phyloP scores from a whole-genome alignment of 2,888 invertebrate genomes.

The Nephrocerus scutellatus region DNA sequence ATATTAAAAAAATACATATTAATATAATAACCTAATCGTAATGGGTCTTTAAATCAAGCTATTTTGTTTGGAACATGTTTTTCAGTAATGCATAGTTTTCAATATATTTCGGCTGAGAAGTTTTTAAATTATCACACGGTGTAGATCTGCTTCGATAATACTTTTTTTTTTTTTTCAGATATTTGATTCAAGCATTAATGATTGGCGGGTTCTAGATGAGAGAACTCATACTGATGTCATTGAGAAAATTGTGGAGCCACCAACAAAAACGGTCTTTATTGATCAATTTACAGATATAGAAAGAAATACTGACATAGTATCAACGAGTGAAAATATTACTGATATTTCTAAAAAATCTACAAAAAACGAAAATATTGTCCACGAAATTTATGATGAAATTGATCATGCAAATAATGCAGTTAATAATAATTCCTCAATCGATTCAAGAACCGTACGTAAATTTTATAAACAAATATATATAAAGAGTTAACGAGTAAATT shows the following conservation, averaged over 20 bases:
- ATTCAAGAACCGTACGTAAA: slow-evolving; percentile 39
- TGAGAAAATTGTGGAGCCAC: slow-evolving; percentile 46
- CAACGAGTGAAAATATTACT: slow-evolving; percentile 39
- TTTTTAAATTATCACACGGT: background rate
- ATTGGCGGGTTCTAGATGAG: slow-evolving; percentile 47
- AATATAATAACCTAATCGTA: too few relatives aligned
- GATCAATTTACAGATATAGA: slow-evolving; percentile 48
- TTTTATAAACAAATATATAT: background rate
- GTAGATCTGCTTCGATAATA: background rate
- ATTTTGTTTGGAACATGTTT: too few relatives aligned
- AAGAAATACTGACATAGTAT: slow-evolving; percentile 40
- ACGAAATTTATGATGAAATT: slow-evolving; percentile 43
- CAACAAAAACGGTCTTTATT: slow-evolving; percentile 43
- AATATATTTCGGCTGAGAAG: too few relatives aligned
- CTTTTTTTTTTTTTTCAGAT: slow-evolving; percentile 30
- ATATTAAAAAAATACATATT: too few relatives aligned
- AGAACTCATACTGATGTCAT: slow-evolving; percentile 47
- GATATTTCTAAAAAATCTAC: slow-evolving; percentile 39
- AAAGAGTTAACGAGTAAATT: background rate
- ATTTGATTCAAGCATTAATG: slow-evolving; percentile 47
- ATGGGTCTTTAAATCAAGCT: too few relatives aligned
- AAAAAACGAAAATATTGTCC: slow-evolving; percentile 38
- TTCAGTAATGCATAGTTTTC: too few relatives aligned
- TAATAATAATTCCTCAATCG: slow-evolving; percentile 31
- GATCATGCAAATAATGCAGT: slow-evolving; percentile 33